A percentile compares a stretch with the other conserved stretches of the same genome.
Evolutionary conservation across 2,113 vertebrate species (phyloP).

Genomic region (Clarias magur): DNA sequence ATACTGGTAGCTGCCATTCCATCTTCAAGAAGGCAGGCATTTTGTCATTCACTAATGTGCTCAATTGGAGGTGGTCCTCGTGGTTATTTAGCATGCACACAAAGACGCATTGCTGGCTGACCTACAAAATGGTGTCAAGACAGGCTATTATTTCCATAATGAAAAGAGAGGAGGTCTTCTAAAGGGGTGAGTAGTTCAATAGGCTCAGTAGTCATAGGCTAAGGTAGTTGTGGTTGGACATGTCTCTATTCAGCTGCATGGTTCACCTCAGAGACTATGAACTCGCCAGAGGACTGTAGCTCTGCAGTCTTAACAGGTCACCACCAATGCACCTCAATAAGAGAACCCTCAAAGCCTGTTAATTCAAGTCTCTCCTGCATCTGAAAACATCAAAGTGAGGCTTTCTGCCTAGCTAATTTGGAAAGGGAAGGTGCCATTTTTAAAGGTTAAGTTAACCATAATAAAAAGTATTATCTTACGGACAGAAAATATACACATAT

Average conservation of each 20-base stretch:
- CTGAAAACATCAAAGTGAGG: slow-evolving; percentile 56
- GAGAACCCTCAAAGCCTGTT: slow-evolving; percentile 53
- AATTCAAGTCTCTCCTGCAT: slow-evolving; percentile 56
- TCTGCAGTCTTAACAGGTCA: slow-evolving; percentile 57
- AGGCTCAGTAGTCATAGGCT: slow-evolving; percentile 59
- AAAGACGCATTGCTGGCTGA: slow-evolving; percentile 71
- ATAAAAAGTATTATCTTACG: background rate
- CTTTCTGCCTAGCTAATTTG: slow-evolving; percentile 9
- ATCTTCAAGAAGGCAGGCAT: slow-evolving; percentile 63
- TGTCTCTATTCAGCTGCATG: slow-evolving; percentile 69
- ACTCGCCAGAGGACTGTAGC: slow-evolving; percentile 60
- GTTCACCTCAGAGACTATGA: slow-evolving; percentile 65
- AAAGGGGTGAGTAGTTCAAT: slow-evolving; percentile 73
- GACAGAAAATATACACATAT: background rate
- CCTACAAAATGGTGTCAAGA: slow-evolving; percentile 80
- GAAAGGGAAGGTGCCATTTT: background rate
- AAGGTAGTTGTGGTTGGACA: slow-evolving; percentile 66
- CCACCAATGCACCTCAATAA: slow-evolving; percentile 51
- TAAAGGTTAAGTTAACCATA: background rate
- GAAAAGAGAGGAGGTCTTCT: slow-evolving; percentile 76
- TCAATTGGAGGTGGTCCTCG: slow-evolving; percentile 72
- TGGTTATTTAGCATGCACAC: slow-evolving; percentile 64
- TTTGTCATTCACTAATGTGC: slow-evolving; percentile 57
- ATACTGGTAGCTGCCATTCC: slow-evolving; percentile 81
- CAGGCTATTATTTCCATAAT: slow-evolving; percentile 70